Evolutionary conservation across 2,888 invertebrate species (phyloP), one percentile per base, ranked within the genome.

Genomic region (Pardosa pseudoannulata): DNA sequence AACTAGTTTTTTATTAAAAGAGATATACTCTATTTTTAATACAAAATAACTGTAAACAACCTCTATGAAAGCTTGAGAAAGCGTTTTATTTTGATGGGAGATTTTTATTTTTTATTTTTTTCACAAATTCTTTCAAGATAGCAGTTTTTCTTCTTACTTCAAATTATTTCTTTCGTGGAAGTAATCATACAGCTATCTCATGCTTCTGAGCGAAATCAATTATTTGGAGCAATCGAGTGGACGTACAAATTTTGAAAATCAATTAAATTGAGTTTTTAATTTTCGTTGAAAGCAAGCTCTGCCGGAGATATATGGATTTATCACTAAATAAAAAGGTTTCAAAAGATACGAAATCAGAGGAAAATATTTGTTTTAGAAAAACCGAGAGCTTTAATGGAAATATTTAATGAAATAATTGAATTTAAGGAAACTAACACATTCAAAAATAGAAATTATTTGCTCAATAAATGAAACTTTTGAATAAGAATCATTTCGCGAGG

Each of bases 191-290:
- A 13, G 41, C 41, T 46, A 56, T 56, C 56, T 56, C 56, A 1
- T 56, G 3, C 56, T 23, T 56, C 11, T 5, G 13, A 23, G 56
- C 19, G 23, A 56, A 56, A 56, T 56, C 56, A 56, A 56, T 56
- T 56, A 23, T 23, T 56, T 56, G 23, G 3, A 56, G 56, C 23
- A 56, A 56, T 56, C 56, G 56, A 5, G 23, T 56, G 23, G 11
- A 56, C 23, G 23, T 56, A 56, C 56, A 56, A 56, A 56, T 56
- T 56, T 56, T 19, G 11, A 56, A 23, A 56, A 56, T 56, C 56
- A 56, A 56, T 56, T 56, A 56, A 56, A 56, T 56, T 56, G 3
- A 56, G 23, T 56, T 56, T 56, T 56, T 23, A 56, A 23, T 56
- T 56, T 56, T 56, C 23, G 7, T 56, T 19, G 23, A 56, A 56